Conservation (phyloP, 2,113 vertebrate species). For the Channa argus region DNA sequence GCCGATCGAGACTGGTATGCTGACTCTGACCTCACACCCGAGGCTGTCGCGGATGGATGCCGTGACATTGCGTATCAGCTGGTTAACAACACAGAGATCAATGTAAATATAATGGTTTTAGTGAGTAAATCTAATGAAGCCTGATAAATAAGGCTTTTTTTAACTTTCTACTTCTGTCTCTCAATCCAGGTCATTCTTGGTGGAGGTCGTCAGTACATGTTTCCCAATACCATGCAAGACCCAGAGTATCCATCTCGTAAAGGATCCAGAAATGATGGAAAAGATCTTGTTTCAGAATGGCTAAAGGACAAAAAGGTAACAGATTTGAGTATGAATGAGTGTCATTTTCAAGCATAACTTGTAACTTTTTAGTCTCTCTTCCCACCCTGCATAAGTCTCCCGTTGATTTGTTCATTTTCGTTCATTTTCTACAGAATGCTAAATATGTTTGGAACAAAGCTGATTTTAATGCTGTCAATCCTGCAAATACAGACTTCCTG, state of each 20-base stretch:
- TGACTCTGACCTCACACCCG: slow-evolving; percentile 67
- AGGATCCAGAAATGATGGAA: slow-evolving; percentile 75
- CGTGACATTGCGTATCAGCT: slow-evolving; percentile 84
- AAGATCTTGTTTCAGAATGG: slow-evolving; percentile 81
- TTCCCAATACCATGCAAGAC: slow-evolving; percentile 54
- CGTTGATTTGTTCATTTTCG: too few species aligned
- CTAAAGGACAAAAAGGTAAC: slow-evolving; percentile 73
- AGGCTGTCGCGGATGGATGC: slow-evolving; percentile 73
- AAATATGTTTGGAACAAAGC: slow-evolving; percentile 85
- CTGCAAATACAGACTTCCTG: slow-evolving; percentile 77
- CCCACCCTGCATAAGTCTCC: too few species aligned
- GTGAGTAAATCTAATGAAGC: neutral
- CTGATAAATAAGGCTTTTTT: neutral
- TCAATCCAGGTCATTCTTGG: slow-evolving; percentile 84
- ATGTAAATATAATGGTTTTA: slow-evolving; percentile 70
- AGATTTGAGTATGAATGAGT: neutral
- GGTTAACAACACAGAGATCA: slow-evolving; percentile 83
- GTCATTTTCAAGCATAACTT: neutral
- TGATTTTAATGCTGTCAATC: slow-evolving; percentile 75
- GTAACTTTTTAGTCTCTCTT: too few species aligned
- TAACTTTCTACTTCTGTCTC: neutral
- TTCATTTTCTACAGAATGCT: slow-evolving; percentile 65
- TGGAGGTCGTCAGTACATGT: slow-evolving; percentile 86
- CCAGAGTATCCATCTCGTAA: slow-evolving; percentile 70
- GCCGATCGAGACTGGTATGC: slow-evolving; percentile 83